phyloP scores from a whole-genome alignment of 2,113 vertebrate species.

The Scomber japonicus region DNA sequence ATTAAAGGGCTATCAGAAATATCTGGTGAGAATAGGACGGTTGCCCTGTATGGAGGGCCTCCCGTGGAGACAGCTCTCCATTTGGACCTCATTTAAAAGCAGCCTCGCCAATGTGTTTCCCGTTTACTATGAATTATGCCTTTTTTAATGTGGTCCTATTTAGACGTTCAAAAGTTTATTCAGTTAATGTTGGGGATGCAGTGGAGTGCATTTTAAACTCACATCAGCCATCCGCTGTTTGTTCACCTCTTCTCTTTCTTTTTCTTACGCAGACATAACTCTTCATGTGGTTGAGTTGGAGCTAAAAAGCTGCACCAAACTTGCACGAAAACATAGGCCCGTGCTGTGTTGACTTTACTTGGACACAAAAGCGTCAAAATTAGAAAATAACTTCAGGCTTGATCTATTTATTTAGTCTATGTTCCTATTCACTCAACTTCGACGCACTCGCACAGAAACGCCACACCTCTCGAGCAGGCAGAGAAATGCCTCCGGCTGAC shows the following conservation, averaged over 20 bases:
- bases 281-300: slow-evolving; percentile 18
- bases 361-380: background rate
- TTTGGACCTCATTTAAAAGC: slow-evolving; percentile 73
- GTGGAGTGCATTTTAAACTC: slow-evolving; percentile 14
- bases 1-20: slow-evolving; percentile 68
- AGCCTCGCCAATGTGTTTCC: slow-evolving; percentile 61
- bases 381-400: background rate
- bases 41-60: slow-evolving; percentile 56
- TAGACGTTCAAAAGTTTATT: slow-evolving; percentile 53
- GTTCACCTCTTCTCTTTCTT: background rate
- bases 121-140: slow-evolving; percentile 59
- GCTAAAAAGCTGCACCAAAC: background rate
- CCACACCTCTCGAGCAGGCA: background rate
- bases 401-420: background rate
- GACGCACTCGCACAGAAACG: background rate
- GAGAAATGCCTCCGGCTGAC: background rate
- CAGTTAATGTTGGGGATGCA: slow-evolving; percentile 26
- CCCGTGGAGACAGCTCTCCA: slow-evolving; percentile 62
- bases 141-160: slow-evolving; percentile 45
- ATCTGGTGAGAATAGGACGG: slow-evolving; percentile 54
- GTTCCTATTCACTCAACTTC: background rate
- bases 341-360: background rate
- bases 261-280: slow-evolving; percentile 25
- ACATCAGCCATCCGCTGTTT: slow-evolving; percentile 32
- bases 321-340: background rate